Conservation (phyloP, 2,888 invertebrate genomes). For the Sarcophaga subvicina region DNA sequence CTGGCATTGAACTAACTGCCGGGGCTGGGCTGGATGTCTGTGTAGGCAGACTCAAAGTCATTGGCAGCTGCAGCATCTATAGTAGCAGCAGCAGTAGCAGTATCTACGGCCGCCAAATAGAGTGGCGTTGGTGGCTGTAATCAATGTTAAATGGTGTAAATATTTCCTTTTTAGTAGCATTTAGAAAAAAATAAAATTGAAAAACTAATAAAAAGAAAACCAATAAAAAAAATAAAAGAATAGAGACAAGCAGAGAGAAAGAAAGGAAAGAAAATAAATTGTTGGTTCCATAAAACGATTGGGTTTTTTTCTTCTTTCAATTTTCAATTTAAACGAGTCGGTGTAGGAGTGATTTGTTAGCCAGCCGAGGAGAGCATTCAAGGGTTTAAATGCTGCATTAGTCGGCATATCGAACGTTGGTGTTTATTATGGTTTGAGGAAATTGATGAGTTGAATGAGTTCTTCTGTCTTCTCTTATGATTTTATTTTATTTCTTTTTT, state of each 20-base stretch:
- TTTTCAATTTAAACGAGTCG: neutral
- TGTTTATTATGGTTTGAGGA: neutral
- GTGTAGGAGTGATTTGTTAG: neutral
- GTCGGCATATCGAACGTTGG: neutral
- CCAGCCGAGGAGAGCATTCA: neutral
- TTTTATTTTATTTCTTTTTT: neutral
- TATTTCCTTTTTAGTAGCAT: slow-evolving; percentile 61
- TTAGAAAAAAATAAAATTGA: slow-evolving; percentile 26
- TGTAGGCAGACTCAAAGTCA: slow-evolving; percentile 18
- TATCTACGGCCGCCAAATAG: neutral
- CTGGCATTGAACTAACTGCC: slow-evolving; percentile 6
- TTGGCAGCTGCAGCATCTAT: slow-evolving; percentile 27
- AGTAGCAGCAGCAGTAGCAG: neutral
- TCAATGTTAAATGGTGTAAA: slow-evolving; percentile 67
- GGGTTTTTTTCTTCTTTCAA: neutral
- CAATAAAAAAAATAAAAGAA: neutral
- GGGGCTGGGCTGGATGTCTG: neutral
- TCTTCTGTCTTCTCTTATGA: neutral
- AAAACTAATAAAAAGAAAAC: slow-evolving; percentile 13
- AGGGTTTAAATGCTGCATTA: neutral
- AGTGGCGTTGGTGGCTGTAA: slow-evolving; percentile 21
- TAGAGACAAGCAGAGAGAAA: neutral
- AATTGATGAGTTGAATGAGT: slow-evolving; percentile 30
- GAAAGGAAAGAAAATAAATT: neutral
- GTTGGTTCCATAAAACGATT: neutral